Evolutionary conservation across 35 echinoderm and acorn worm species (phyloP).

Genomic region (Diadema setosum): DNA sequence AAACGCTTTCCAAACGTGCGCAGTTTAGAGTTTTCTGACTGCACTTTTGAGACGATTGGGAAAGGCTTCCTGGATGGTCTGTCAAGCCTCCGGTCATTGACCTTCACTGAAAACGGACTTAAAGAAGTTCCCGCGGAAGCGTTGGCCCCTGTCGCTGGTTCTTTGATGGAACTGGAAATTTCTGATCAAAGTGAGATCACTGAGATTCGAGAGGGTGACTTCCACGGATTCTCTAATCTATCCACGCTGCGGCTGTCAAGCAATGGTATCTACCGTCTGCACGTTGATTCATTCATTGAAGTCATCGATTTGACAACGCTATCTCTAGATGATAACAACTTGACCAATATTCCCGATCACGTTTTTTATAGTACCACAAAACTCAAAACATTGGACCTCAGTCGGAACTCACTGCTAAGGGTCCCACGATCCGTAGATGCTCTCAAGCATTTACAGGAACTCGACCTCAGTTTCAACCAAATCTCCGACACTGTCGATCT

Average conservation of each 20-base stretch:
- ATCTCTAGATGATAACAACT: not conserved
- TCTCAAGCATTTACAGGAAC: not conserved
- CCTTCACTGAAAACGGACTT: too few relatives aligned
- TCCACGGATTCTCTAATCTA: not conserved
- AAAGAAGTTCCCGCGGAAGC: too few relatives aligned
- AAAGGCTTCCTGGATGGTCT: too few relatives aligned
- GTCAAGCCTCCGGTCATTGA: too few relatives aligned
- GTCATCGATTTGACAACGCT: not conserved
- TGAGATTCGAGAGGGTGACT: not conserved
- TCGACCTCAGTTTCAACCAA: not conserved
- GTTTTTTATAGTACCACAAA: not conserved
- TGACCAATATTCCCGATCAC: not conserved
- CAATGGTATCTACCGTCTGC: not conserved
- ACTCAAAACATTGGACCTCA: not conserved
- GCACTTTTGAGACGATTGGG: too few relatives aligned
- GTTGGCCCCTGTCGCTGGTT: too few relatives aligned
- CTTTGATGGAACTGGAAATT: not conserved
- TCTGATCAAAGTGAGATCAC: not conserved
- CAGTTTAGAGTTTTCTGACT: too few relatives aligned
- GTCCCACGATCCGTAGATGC: not conserved
- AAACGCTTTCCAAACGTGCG: too few relatives aligned
- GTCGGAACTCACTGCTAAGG: not conserved
- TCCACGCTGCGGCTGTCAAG: not conserved
- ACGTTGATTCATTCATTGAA: not conserved
- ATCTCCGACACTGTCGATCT: not conserved